These are phyloP conservation scores for Crematogaster levior DNA, from an alignment of 2,888 invertebrate species.

Conservation along the genomic window DNA sequence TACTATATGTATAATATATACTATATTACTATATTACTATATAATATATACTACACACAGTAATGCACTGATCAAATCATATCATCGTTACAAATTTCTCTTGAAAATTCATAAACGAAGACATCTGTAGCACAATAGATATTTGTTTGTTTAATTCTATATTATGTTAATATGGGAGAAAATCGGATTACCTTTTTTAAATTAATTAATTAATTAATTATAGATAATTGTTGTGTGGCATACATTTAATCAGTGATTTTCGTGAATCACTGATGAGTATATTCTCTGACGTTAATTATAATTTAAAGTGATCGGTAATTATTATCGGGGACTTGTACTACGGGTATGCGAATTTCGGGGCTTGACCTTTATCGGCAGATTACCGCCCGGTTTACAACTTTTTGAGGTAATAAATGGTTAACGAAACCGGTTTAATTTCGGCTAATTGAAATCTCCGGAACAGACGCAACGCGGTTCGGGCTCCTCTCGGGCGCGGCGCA, in stretches of 20 bases:
- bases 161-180: background rate
- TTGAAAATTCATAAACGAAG: background rate
- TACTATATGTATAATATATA: too few relatives aligned
- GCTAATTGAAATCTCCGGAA: slow-evolving; percentile 47
- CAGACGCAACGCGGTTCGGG: slow-evolving; percentile 17
- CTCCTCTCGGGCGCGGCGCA: slow-evolving; percentile 68
- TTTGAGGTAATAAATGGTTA: slow-evolving; percentile 16
- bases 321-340: background rate
- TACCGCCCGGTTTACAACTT: background rate
- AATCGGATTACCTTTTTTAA: background rate
- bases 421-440: slow-evolving; percentile 58
- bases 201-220: too few relatives aligned
- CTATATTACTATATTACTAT: too few relatives aligned
- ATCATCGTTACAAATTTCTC: background rate
- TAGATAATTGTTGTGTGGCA: background rate
- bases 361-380: slow-evolving; percentile 5
- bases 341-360: background rate
- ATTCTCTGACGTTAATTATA: background rate
- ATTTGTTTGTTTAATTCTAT: background rate
- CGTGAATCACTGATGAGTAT: background rate
- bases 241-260: background rate
- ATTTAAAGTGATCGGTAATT: background rate
- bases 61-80: too few relatives aligned
- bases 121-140: background rate
- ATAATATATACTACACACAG: too few relatives aligned